These are phyloP conservation scores for Graptemys geographica DNA, from an alignment of 2,797 vertebrate species.

Conservation along the genomic window DNA sequence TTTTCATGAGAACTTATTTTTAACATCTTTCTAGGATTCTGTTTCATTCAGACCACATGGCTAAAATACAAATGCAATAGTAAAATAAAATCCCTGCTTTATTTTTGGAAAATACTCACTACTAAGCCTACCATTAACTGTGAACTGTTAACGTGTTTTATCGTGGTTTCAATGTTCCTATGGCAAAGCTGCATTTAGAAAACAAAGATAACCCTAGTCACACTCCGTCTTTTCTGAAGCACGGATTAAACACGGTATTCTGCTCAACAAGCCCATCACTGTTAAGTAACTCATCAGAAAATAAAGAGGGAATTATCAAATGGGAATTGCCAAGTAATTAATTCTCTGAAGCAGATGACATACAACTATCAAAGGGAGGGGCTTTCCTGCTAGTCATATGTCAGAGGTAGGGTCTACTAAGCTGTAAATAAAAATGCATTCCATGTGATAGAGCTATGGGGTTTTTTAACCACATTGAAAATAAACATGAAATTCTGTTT, in stretches of 20 bases:
- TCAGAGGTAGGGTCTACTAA: slow-evolving; percentile 74
- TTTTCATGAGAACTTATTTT: background rate
- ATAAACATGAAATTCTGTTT: slow-evolving; percentile 32
- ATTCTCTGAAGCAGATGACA: slow-evolving; percentile 84
- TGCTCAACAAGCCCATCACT: slow-evolving; percentile 80
- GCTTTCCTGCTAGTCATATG: slow-evolving; percentile 78
- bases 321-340: slow-evolving; percentile 87
- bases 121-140: slow-evolving; percentile 40
- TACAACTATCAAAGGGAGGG: slow-evolving; percentile 80
- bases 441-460: slow-evolving; percentile 45
- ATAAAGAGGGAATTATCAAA: slow-evolving; percentile 85
- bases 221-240: slow-evolving; percentile 65
- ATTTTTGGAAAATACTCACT: slow-evolving; percentile 55
- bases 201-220: slow-evolving; percentile 70
- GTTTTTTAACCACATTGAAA: slow-evolving; percentile 13
- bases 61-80: slow-evolving; percentile 34
- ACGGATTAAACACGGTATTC: slow-evolving; percentile 75
- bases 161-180: slow-evolving; percentile 70
- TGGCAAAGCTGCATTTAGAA: slow-evolving; percentile 65
- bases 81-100: slow-evolving; percentile 35
- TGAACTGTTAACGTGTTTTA: slow-evolving; percentile 69
- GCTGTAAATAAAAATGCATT: slow-evolving; percentile 82
- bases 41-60: slow-evolving; percentile 40
- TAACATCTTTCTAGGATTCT: background rate
- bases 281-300: slow-evolving; percentile 87